A percentile compares a stretch with the other conserved stretches of the same genome.
Conservation (phyloP, 2,888 invertebrate genomes). For the Rhagophthalmus giganteus region DNA sequence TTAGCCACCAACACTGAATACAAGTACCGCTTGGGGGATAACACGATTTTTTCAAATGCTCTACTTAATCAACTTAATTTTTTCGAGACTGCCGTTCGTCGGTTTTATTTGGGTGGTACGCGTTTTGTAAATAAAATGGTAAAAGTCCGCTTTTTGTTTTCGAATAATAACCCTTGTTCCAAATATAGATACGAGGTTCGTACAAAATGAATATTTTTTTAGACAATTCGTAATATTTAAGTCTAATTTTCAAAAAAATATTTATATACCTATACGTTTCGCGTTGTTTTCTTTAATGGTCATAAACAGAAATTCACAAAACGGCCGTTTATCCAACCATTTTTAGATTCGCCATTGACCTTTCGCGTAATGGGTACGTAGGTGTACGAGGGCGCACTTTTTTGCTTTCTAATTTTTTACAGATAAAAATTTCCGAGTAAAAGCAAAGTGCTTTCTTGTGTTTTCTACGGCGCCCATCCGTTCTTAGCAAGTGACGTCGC, state of each 20-base stretch:
- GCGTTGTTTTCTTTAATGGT: not conserved
- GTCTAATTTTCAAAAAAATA: no score
- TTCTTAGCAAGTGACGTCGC: slow-evolving; percentile 24
- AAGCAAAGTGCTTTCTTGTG: slow-evolving; percentile 34
- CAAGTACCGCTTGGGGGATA: slow-evolving; percentile 18
- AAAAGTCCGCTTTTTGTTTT: no score
- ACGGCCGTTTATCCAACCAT: no score
- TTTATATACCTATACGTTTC: not conserved
- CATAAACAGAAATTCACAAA: no score
- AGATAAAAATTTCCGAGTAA: slow-evolving; percentile 29
- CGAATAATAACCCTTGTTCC: no score
- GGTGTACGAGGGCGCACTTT: no score
- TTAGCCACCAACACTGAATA: slow-evolving; percentile 25
- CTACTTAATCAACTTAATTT: slow-evolving; percentile 16
- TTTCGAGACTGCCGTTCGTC: not conserved
- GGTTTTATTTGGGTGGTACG: not conserved
- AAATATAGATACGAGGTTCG: no score
- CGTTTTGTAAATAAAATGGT: no score
- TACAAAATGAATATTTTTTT: no score
- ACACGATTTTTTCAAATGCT: slow-evolving; percentile 15
- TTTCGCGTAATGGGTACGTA: not conserved
- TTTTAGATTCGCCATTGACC: no score
- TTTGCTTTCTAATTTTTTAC: slow-evolving; percentile 21
- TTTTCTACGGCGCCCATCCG: slow-evolving; percentile 26
- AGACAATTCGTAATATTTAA: no score